Conservation (phyloP, 2,797 vertebrate species). For the Tiaroga cobitis region DNA sequence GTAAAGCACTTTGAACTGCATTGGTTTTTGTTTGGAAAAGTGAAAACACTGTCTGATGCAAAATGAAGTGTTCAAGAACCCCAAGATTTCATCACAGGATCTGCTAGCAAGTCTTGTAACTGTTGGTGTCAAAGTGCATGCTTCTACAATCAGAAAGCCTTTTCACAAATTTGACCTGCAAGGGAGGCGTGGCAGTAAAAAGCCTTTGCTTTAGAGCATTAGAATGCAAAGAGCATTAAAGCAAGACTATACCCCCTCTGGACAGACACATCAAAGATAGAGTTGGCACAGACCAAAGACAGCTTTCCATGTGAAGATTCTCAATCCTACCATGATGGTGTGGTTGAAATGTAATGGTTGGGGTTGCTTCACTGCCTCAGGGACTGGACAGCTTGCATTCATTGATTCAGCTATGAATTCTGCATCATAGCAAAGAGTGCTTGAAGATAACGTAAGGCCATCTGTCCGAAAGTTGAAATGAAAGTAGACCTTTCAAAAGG, state of each 20-base stretch:
- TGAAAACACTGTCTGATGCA: background rate
- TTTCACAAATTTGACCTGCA: background rate
- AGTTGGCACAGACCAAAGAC: background rate
- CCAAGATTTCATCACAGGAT: background rate
- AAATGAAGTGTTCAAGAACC: background rate
- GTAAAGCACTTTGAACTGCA: too few species aligned
- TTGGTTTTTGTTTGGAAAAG: too few species aligned
- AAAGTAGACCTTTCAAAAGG: background rate
- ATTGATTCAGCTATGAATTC: background rate
- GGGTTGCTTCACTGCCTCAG: background rate
- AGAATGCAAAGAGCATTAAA: background rate
- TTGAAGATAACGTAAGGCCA: background rate
- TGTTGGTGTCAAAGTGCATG: background rate
- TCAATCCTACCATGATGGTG: background rate
- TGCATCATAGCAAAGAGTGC: background rate
- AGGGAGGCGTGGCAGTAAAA: background rate
- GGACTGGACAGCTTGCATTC: conserved; percentile 11
- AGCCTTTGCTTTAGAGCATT: background rate
- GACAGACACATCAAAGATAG: background rate
- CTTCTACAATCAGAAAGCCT: background rate
- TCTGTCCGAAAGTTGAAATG: background rate
- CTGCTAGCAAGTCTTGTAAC: background rate
- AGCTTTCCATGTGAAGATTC: background rate
- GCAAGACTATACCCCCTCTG: background rate
- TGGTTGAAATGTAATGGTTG: background rate